phyloP scores from a whole-genome alignment of 2,797 vertebrate genomes.

The Megaceryle alcyon region DNA sequence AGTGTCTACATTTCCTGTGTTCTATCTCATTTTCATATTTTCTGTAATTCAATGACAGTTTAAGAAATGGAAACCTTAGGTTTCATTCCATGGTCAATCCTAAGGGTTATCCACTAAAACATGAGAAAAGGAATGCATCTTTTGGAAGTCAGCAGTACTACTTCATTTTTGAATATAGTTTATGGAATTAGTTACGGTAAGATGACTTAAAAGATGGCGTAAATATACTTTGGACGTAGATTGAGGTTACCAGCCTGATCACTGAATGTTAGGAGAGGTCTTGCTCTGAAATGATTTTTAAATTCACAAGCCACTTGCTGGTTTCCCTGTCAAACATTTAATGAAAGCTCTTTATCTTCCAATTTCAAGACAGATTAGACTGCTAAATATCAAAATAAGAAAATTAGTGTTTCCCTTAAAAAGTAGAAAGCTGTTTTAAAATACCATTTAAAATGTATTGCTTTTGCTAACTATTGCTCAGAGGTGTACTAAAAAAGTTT shows the following conservation, averaged over 20 bases:
- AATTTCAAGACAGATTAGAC: not conserved
- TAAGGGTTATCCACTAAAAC: not conserved
- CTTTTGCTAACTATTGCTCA: not conserved
- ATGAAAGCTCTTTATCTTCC: not conserved
- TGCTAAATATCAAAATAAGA: not conserved
- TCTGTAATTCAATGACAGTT: not conserved
- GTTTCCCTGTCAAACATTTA: not conserved
- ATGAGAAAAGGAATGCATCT: slow-evolving; percentile 4
- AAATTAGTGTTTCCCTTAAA: not conserved
- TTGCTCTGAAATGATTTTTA: not conserved
- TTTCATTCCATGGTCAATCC: not conserved
- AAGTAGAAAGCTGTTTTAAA: not conserved
- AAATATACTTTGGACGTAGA: not conserved
- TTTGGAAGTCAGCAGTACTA: not conserved
- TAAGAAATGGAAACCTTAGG: not conserved
- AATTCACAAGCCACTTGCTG: not conserved
- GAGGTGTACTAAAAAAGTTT: not conserved
- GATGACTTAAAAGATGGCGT: not conserved
- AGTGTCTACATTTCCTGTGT: not conserved
- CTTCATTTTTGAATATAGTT: not conserved
- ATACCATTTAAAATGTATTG: not conserved
- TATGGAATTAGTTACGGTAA: not conserved
- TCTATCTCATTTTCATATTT: not conserved
- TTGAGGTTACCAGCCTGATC: not conserved
- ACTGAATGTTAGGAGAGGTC: not conserved